Percentiles rank a stretch among this genome's conserved stretches.
These are phyloP conservation scores for Pagetopsis macropterus DNA, from an alignment of 2,797 vertebrate genomes.

Conservation along the genomic window DNA sequence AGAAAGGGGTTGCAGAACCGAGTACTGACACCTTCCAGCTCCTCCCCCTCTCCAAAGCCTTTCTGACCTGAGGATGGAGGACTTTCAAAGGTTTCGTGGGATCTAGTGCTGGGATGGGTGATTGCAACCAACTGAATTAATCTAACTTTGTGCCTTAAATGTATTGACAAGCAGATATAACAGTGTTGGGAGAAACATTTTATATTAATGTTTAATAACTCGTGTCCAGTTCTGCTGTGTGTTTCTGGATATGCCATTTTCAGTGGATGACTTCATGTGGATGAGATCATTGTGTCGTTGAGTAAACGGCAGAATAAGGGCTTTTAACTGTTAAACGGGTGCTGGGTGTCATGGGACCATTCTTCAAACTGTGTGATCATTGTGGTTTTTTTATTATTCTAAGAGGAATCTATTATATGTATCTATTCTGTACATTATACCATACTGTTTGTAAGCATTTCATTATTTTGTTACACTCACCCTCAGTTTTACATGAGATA, in stretches of 20 bases:
- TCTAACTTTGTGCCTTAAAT: slow-evolving; percentile 68
- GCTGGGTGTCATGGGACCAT: slow-evolving; percentile 44
- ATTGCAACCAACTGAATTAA: too few species aligned
- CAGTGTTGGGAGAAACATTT: neutral
- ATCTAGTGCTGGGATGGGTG: too few species aligned
- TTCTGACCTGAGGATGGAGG: neutral
- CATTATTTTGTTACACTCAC: neutral
- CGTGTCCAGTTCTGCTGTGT: neutral
- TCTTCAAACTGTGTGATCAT: slow-evolving; percentile 17
- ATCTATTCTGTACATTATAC: neutral
- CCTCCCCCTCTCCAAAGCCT: slow-evolving; percentile 25
- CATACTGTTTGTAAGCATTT: too few species aligned
- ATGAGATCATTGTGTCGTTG: slow-evolving; percentile 4
- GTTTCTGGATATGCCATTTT: slow-evolving; percentile 8
- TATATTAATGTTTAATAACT: neutral
- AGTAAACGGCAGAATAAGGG: slow-evolving; percentile 32
- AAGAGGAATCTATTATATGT: slow-evolving; percentile 8
- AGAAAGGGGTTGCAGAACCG: too few species aligned
- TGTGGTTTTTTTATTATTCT: slow-evolving; percentile 32
- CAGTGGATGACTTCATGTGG: neutral
- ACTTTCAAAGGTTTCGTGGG: neutral
- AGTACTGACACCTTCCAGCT: neutral
- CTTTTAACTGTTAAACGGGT: slow-evolving; percentile 34
- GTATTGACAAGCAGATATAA: neutral
- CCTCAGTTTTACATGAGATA: neutral